Evolutionary conservation across 2,797 vertebrate genomes (phyloP).

Genomic region (Tangara arthus): DNA sequence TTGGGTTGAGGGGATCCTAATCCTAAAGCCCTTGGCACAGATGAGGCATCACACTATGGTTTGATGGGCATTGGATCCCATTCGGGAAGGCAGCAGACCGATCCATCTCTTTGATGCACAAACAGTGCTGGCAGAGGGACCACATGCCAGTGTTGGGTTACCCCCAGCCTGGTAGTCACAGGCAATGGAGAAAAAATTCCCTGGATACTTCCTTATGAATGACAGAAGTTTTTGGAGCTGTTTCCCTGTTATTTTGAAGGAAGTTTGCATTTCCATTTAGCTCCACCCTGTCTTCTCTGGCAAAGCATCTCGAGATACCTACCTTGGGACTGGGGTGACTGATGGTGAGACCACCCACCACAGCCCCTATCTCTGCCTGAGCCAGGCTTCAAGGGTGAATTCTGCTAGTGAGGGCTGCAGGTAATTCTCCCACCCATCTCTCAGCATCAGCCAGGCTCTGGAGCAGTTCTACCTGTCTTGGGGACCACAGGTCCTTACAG

Average conservation of each 20-base stretch:
- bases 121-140: not conserved
- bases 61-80: not conserved
- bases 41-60: not conserved
- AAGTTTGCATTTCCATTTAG: not conserved
- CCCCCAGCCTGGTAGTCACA: not conserved
- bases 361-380: not conserved
- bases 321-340: not conserved
- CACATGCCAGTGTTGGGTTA: not conserved
- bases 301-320: not conserved
- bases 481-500: not conserved
- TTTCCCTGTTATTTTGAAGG: not conserved
- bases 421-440: not conserved
- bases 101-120: not conserved
- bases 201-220: not conserved
- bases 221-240: not conserved
- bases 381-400: not conserved
- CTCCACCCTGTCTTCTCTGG: not conserved
- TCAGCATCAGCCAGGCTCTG: fast-evolving
- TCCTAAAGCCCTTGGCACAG: not conserved
- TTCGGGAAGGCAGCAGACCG: not conserved
- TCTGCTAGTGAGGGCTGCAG: not conserved
- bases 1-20: not conserved
- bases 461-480: not conserved
- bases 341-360: not conserved
- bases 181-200: not conserved